Conservation (phyloP, 2,797 vertebrate genomes). For the Glossophaga mutica region DNA sequence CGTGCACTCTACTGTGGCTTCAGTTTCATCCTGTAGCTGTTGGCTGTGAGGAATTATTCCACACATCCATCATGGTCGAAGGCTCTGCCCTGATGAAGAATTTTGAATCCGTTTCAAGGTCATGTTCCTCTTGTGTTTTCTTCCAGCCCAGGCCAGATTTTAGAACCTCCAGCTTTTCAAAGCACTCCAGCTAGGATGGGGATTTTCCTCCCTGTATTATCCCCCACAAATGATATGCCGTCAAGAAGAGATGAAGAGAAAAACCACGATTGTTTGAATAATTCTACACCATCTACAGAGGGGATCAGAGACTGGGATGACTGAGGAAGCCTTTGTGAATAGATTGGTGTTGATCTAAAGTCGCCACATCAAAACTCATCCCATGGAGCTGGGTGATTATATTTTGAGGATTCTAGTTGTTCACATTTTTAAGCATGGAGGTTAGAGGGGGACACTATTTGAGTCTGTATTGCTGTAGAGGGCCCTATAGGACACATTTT, state of each 20-base stretch:
- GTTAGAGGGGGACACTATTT: fast-evolving
- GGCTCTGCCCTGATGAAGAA: not conserved
- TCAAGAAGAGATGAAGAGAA: not conserved
- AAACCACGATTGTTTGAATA: not conserved
- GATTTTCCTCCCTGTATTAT: not conserved
- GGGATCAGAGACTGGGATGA: not conserved
- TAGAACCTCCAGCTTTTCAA: conserved; percentile 73
- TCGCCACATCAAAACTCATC: not conserved
- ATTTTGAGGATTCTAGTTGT: not conserved
- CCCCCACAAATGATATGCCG: not conserved
- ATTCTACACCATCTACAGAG: not conserved
- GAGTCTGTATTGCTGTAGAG: not conserved
- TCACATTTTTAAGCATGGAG: not conserved
- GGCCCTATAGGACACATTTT: not conserved
- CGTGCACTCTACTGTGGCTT: not conserved
- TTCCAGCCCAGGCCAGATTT: conserved; percentile 68
- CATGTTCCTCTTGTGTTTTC: conserved; percentile 63
- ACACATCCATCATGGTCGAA: not conserved
- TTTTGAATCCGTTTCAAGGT: conserved; percentile 57
- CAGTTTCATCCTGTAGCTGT: conserved; percentile 31
- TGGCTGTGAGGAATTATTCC: conserved; percentile 43
- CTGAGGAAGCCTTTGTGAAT: not conserved
- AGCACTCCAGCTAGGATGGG: not conserved
- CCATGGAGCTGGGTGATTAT: not conserved
- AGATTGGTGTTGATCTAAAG: not conserved